phyloP scores from a whole-genome alignment of 2,113 vertebrate genomes.

The Prolemur simus region DNA sequence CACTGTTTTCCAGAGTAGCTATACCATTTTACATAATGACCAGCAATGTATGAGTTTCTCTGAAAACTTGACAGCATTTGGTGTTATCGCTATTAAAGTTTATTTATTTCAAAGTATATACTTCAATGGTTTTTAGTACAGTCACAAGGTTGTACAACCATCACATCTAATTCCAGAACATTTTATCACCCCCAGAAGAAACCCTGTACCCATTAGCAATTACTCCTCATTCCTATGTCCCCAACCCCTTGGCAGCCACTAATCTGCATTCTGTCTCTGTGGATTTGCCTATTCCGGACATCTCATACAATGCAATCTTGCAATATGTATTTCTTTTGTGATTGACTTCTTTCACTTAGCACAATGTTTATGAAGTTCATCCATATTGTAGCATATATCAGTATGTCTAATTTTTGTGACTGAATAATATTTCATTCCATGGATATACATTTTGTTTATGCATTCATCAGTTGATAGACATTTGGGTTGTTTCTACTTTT shows the following conservation, averaged over 20 bases:
- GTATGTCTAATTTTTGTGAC: background rate
- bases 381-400: background rate
- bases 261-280: background rate
- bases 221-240: background rate
- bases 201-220: background rate
- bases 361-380: background rate
- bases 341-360: background rate
- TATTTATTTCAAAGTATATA: background rate
- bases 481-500: background rate
- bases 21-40: background rate
- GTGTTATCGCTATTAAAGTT: background rate
- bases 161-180: background rate
- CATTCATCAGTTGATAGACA: background rate
- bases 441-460: background rate
- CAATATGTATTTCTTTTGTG: background rate
- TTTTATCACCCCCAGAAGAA: background rate
- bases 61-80: background rate
- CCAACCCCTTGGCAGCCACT: background rate
- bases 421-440: background rate
- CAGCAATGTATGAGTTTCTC: background rate
- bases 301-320: background rate
- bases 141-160: background rate
- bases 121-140: background rate
- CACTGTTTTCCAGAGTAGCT: background rate
- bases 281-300: background rate